A percentile compares a stretch with the other conserved stretches of the same genome.
These are phyloP conservation scores for Lasioglossum albipes DNA, from an alignment of 1,140 invertebrate genomes.

Conservation along the genomic window DNA sequence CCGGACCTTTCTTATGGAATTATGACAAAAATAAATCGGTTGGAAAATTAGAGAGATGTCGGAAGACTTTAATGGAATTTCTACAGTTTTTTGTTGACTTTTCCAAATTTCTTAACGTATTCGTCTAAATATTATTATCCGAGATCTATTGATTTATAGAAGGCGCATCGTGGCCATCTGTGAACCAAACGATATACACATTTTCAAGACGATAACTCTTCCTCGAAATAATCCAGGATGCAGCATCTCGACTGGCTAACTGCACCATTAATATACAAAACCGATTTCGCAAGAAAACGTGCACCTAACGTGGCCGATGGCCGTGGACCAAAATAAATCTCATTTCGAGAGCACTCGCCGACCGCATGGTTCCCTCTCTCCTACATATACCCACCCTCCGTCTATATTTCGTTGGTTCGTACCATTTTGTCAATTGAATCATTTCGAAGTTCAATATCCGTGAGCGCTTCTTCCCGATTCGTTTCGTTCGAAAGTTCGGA, in stretches of 20 bases:
- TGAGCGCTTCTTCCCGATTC: neutral
- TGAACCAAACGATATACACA: neutral
- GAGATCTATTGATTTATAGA: too few relatives aligned
- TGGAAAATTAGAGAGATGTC: too few relatives aligned
- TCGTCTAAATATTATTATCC: too few relatives aligned
- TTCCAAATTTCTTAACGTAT: too few relatives aligned
- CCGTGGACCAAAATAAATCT: constrained; percentile 67
- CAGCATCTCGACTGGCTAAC: constrained; percentile 23
- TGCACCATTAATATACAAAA: constrained; percentile 65
- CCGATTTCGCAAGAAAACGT: constrained; percentile 67
- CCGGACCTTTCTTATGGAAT: too few relatives aligned
- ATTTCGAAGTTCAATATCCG: neutral
- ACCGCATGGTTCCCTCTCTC: constrained; percentile 53
- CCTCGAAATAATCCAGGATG: constrained; percentile 53
- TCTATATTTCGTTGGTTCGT: constrained; percentile 5
- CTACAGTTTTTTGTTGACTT: too few relatives aligned
- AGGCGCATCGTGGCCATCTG: neutral
- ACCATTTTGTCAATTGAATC: neutral
- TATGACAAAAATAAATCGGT: too few relatives aligned
- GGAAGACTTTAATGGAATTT: too few relatives aligned
- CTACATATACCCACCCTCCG: constrained; percentile 1
- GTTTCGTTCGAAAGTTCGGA: neutral
- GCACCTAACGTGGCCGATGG: constrained; percentile 57
- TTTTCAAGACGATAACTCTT: constrained; percentile 10
- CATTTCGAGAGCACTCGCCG: constrained; percentile 51